Evolutionary conservation across 1,140 invertebrate genomes (phyloP), one percentile per base, ranked within the genome.

Genomic region (Drosophila ficusphila): DNA sequence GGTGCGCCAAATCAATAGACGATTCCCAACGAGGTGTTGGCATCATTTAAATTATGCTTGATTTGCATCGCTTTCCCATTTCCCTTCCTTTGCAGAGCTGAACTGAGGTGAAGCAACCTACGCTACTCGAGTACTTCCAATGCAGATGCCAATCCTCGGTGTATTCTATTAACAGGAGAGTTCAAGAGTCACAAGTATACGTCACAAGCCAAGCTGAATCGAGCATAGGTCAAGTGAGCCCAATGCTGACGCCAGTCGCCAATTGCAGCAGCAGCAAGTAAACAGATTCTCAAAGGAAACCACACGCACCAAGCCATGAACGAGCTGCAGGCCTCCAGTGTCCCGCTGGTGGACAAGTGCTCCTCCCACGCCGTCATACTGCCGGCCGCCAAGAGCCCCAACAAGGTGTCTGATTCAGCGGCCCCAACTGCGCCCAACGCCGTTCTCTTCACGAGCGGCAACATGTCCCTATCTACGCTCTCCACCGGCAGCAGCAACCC

Each of bases 311-410:
- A 16, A 53, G 38, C 12, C 38, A 86, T 86, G 76, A 78, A 85
- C 14, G 82, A 76, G 21, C 27, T 62, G 60, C 73, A 68, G 29
- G 54, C 68, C 54, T 61, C 79, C 25, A 77, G 51, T 58, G 74
- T 47, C n/a, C 78, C 78, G 25, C 79, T 81, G 23, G 78, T 81
- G 54, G 79, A 77, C 33, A 77, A 82, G 42, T 67, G 64, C 42
- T 52, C 44, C 9, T 16, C 62, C 25, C 36, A 69, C 5, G 81
- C 81, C n/a, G 42, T 73, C 31, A 81, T 85, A 46, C 44, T 82
- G 69, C 69, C 82, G 14, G 41, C 62, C 25, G 31, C 39, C 53
- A 73, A 53, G 52, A 64, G 38, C 21, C 71, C 47, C 61, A 47
- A 53, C 68, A 46, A 61, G 16, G 60, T 64, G 29, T 41, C 60